Base-by-base conservation (phyloP, 2,113 vertebrate genomes). In the Melanostigma gelatinosum region DNA sequence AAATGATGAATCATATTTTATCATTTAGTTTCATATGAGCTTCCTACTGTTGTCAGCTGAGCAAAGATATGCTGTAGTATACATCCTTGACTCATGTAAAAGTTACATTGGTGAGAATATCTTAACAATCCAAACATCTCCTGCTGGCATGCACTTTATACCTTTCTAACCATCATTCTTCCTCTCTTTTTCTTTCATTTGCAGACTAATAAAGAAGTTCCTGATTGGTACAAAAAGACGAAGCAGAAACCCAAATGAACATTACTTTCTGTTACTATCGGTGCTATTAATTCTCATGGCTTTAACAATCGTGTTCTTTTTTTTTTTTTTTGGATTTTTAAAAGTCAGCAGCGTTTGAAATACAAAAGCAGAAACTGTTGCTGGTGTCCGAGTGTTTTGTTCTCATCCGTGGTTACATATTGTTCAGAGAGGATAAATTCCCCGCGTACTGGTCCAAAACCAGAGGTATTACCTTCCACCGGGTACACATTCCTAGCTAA, bases 151-250 rank as follows among this genome's bases (percentile, higher is more conserved):
- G 6, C 52, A 34, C 2, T 7, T 67, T 3, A 29, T 6, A 24
- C 32, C 71, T 83, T 72, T 80, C 38, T 58, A 48, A 70, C 3
- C 55, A 27, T 66, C 8, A 16, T 69, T n/a, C 83, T 57, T 34
- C 1, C n/a, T 78, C 18, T 74, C 12, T 57, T 58, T 86, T n/a
- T 63, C 40, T 82, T 80, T 87, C 81, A 57, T 92, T 88, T 92
- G 63, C 95, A 99, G 98, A 99, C 97, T 48, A 98, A 98, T 84
- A 96, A 95, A 91, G 96, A 96, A 80, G 93, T 84, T 90, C 96
- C 96, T 55, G 93, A 88, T 40, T 96, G 96, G 96, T 92, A 93
- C 89, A 96, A 93, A 87, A 96, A 93, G 79, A 83, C 91, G 61
- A 96, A 95, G 77, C 94, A 82, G 57, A 93, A 88, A 80, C 70